Evolutionary conservation across 2,113 vertebrate genomes (phyloP), one percentile per base, ranked within the genome.

Genomic region (Cromileptes altivelis): DNA sequence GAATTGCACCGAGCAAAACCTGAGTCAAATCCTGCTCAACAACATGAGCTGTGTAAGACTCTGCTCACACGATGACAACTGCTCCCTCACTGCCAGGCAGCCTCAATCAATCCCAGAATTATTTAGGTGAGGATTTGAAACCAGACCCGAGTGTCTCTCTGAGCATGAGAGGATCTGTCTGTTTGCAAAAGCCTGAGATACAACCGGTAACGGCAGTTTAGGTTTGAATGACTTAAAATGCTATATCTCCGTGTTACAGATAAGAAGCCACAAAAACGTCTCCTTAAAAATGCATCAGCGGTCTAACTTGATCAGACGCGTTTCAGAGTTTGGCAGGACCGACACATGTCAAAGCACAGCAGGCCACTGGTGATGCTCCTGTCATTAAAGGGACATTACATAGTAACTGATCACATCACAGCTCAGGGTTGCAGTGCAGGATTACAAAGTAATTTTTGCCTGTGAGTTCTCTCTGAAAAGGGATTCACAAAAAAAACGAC

Each of bases 1-100:
- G 81, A 88, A 85, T 88, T 91, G 86, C 91, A 92, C 89, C 75
- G 89, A 92, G 92, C 89, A 85, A 88, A 92, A 93, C 93, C 93
- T 93, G 93, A 94, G 93, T 93, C 87, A 84, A 90, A 93, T 90
- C 88, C 89, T 84, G 86, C 82, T 88, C 62, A 77, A 85, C 71
- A 47, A 78, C 80, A 33, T 84, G 90, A 88, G 87, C 85, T 76
- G 87, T 63, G 78, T 23, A 37, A 60, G 85, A 81, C 63, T 88
- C 65, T 71, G 74, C 86, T 85, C 85, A 74, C 77, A 45, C 45
- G 79, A 45, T 62, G 65, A 81, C 71, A 47, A 81, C 84, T 53
- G 78, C 76, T 82, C 76, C 77, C 69, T 81, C 45, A 55, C 33
- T 57, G 56, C 67, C 84, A 75, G 88, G 82, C 84, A 79, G 71